These are phyloP conservation scores for Drosophila algonquin DNA, from an alignment of 2,888 invertebrate genomes.

Conservation along the genomic window DNA sequence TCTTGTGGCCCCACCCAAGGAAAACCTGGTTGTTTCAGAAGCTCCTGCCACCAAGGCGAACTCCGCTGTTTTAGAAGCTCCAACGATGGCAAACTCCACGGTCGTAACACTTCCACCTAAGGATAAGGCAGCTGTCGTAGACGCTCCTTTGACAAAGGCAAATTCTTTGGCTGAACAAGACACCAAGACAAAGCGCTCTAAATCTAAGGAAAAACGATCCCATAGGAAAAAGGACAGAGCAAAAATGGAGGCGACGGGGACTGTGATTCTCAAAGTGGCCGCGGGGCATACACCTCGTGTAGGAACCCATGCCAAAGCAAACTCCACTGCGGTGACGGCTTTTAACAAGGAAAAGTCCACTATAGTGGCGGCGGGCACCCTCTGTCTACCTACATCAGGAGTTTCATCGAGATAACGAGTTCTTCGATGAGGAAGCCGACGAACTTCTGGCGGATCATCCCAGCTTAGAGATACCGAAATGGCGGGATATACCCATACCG, in stretches of 20 bases:
- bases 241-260: neutral
- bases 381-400: slow-evolving; percentile 61
- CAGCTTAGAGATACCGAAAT: slow-evolving; percentile 83
- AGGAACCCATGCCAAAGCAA: neutral
- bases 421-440: slow-evolving; percentile 81
- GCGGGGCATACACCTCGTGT: neutral
- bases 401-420: slow-evolving; percentile 80
- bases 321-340: neutral
- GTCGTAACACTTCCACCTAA: neutral
- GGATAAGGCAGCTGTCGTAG: neutral
- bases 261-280: neutral
- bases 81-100: neutral
- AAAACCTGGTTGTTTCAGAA: neutral
- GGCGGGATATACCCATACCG: slow-evolving; percentile 73
- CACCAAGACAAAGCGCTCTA: neutral
- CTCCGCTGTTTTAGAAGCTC: neutral
- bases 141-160: neutral
- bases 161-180: neutral
- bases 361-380: neutral
- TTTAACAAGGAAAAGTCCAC: neutral
- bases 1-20: neutral
- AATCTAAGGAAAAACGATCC: neutral
- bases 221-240: neutral
- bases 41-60: neutral
- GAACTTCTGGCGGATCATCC: slow-evolving; percentile 79